Conservation (phyloP, 2,797 vertebrate genomes). For the Ambastaia sidthimunki region DNA sequence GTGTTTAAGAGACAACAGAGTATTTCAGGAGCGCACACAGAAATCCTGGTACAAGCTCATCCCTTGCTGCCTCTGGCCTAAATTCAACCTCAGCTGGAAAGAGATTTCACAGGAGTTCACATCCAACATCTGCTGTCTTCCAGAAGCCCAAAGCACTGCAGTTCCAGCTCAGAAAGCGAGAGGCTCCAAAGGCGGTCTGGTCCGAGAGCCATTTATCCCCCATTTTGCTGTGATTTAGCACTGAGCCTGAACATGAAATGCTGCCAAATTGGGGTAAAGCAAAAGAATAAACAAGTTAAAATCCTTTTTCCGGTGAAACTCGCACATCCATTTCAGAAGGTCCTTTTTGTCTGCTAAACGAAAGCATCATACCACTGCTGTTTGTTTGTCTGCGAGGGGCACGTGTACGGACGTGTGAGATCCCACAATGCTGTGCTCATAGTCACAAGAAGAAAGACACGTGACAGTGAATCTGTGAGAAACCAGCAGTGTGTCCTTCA, state of each 20-base stretch:
- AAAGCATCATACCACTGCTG: background rate
- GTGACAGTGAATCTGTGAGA: conserved; percentile 55
- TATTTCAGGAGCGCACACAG: conserved; percentile 33
- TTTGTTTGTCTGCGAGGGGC: conserved; percentile 42
- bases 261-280: conserved; percentile 40
- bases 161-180: conserved; percentile 62
- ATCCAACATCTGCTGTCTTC: conserved; percentile 38
- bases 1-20: conserved; percentile 42
- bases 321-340: conserved; percentile 40
- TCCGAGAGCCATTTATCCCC: conserved; percentile 16
- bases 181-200: conserved; percentile 54
- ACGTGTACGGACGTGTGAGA: conserved; percentile 36
- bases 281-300: conserved; percentile 61
- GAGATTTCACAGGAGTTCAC: conserved; percentile 48
- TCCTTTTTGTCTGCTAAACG: conserved; percentile 49
- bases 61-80: conserved; percentile 43
- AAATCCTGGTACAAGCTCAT: conserved; percentile 23
- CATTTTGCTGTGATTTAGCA: conserved; percentile 60
- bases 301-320: conserved; percentile 61
- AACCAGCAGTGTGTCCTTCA: conserved; percentile 57
- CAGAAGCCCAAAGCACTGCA: conserved; percentile 51
- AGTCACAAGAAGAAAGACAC: conserved; percentile 29
- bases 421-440: conserved; percentile 11
- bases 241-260: conserved; percentile 57
- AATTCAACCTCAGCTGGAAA: conserved; percentile 41